A percentile compares a stretch with the other conserved stretches of the same genome.
Evolutionary conservation across 2,888 invertebrate species (phyloP).

Genomic region (Pteria penguin): DNA sequence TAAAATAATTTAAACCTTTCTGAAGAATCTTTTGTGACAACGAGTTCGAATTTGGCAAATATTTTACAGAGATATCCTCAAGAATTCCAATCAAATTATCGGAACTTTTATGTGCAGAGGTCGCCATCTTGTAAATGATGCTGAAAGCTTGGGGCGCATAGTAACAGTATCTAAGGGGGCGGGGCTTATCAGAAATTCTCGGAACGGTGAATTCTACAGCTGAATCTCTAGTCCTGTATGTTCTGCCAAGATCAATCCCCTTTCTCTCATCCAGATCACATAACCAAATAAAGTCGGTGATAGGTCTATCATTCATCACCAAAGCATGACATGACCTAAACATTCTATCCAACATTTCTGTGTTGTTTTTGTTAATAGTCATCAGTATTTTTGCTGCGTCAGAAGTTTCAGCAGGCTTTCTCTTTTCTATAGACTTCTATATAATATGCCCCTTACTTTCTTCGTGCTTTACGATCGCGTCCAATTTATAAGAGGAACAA

Average conservation of each 20-base stretch:
- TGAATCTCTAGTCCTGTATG: conserved; percentile 33
- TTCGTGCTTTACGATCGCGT: conserved; percentile 4
- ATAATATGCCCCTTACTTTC: no score
- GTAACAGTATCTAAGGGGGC: neutral
- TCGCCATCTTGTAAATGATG: neutral
- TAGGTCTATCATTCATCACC: no score
- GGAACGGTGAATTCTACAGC: conserved; percentile 27
- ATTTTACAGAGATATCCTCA: neutral
- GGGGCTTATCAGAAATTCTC: neutral
- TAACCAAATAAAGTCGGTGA: conserved; percentile 38
- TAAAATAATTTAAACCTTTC: conserved; percentile 3
- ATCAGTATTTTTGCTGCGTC: conserved; percentile 23
- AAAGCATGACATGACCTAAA: no score
- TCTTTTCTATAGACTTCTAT: no score
- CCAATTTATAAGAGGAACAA: conserved; percentile 12
- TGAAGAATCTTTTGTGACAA: neutral
- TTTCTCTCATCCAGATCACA: conserved; percentile 39
- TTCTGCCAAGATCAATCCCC: conserved; percentile 26
- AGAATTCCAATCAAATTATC: neutral
- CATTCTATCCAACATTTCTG: neutral
- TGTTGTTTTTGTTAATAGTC: conserved; percentile 10
- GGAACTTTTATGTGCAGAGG: neutral
- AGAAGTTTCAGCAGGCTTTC: conserved; percentile 6
- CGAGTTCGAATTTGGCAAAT: no score
- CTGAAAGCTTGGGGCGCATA: neutral